phyloP scores from a whole-genome alignment of 2,888 invertebrate genomes.

The Tenthredo notha region DNA sequence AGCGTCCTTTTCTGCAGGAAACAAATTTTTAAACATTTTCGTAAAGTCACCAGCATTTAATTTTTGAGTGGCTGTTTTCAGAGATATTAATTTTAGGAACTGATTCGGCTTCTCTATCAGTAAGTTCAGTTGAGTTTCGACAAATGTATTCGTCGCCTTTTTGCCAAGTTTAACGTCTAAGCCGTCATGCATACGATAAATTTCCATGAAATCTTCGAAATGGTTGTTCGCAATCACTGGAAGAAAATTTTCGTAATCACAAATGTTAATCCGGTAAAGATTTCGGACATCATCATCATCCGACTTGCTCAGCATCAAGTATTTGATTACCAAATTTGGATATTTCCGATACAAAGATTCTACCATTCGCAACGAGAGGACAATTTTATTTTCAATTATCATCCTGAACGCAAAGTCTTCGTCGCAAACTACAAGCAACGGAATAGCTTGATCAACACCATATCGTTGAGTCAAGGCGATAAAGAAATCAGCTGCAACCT shows the following conservation, averaged over 20 bases:
- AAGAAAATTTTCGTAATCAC: constrained; percentile 60
- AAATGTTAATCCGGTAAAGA: constrained; percentile 52
- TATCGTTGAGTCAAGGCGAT: constrained; percentile 59
- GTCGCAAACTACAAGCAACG: constrained; percentile 67
- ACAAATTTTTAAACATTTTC: constrained; percentile 62
- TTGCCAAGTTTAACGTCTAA: constrained; percentile 62
- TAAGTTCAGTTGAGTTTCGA: constrained; percentile 64
- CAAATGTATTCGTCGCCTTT: constrained; percentile 62
- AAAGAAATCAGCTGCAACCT: constrained; percentile 70
- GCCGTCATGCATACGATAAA: constrained; percentile 59
- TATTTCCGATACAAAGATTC: constrained; percentile 62
- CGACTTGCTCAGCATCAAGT: constrained; percentile 63
- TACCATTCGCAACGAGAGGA: constrained; percentile 56
- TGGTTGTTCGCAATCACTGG: constrained; percentile 65
- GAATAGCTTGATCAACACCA: constrained; percentile 62
- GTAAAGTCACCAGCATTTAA: constrained; percentile 62
- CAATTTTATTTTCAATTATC: constrained; percentile 59
- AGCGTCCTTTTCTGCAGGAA: constrained; percentile 58
- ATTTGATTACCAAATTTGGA: constrained; percentile 68
- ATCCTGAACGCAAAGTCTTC: constrained; percentile 66
- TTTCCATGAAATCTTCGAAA: constrained; percentile 62
- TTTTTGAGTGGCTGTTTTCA: constrained; percentile 61
- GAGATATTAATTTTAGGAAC: constrained; percentile 62
- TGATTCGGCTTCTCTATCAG: constrained; percentile 63
- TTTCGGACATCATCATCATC: neutral